These are phyloP conservation scores for Xanthorhoe spadicearia DNA, from an alignment of 2,888 invertebrate species.

Conservation along the genomic window DNA sequence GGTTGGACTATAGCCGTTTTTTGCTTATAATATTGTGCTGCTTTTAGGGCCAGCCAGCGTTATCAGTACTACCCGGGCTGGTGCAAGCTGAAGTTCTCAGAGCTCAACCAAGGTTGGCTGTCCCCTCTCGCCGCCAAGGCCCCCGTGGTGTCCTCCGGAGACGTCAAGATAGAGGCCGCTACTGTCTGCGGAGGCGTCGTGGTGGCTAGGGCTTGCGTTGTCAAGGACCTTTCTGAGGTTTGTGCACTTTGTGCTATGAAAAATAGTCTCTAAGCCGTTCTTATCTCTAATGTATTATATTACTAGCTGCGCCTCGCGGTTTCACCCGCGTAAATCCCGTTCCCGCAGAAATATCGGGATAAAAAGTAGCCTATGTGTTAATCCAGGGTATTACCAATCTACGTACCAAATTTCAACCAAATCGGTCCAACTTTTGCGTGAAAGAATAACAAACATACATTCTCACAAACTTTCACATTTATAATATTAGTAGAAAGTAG, in stretches of 20 bases:
- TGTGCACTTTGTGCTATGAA: conserved; percentile 3
- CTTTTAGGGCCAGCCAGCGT: conserved; percentile 87
- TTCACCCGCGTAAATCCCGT: no score
- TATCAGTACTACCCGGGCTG: conserved; percentile 85
- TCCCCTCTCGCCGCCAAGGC: conserved; percentile 55
- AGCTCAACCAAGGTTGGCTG: conserved; percentile 81
- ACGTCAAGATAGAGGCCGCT: conserved; percentile 83
- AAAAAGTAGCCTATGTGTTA: no score
- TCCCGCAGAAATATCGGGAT: no score
- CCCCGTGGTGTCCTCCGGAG: conserved; percentile 53
- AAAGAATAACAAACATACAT: no score
- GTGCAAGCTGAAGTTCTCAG: conserved; percentile 86
- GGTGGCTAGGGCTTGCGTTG: conserved; percentile 89
- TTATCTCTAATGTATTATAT: no score
- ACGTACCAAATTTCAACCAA: no score
- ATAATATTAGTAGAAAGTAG: no score
- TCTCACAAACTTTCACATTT: no score
- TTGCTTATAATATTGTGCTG: neutral
- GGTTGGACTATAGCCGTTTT: no score
- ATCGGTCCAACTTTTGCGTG: no score
- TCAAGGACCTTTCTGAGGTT: conserved; percentile 87
- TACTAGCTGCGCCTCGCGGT: no score
- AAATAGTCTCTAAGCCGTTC: neutral
- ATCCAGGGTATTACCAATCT: no score
- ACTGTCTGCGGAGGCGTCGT: conserved; percentile 89